Evolutionary conservation across 1,140 invertebrate genomes (phyloP).

Genomic region (Drosophila carrolli): DNA sequence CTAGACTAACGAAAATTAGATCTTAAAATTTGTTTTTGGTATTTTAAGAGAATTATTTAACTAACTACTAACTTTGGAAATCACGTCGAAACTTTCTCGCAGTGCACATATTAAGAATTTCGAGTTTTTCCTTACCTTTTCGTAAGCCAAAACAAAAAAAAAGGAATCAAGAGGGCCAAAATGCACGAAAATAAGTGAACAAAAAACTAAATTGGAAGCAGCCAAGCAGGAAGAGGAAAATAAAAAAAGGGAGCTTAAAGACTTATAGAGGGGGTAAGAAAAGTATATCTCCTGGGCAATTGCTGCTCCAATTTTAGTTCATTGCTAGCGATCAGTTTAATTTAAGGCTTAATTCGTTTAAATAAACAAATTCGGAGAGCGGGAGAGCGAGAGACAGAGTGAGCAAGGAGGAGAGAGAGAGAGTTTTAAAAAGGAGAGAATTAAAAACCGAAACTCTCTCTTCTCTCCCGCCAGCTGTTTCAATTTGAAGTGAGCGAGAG

Average conservation of each 20-base stretch:
- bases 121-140: slow-evolving; percentile 20
- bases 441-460: slow-evolving; percentile 5
- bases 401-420: slow-evolving; percentile 3
- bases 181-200: slow-evolving; percentile 45
- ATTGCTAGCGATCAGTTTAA: slow-evolving; percentile 60
- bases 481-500: slow-evolving; percentile 14
- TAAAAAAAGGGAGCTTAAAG: slow-evolving; percentile 27
- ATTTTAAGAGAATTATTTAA: too few relatives aligned
- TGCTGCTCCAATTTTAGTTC: slow-evolving; percentile 67
- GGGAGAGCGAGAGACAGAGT: not conserved
- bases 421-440: not conserved
- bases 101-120: slow-evolving; percentile 8
- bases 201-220: slow-evolving; percentile 51
- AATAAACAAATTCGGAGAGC: slow-evolving; percentile 48
- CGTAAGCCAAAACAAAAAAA: slow-evolving; percentile 39
- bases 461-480: slow-evolving; percentile 4
- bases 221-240: slow-evolving; percentile 44
- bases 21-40: too few relatives aligned
- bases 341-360: slow-evolving; percentile 63
- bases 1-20: too few relatives aligned
- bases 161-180: slow-evolving; percentile 31
- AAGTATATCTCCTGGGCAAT: slow-evolving; percentile 45
- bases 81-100: not conserved
- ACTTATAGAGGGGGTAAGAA: not conserved
- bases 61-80: not conserved